Percentiles rank a stretch among this genome's conserved stretches.
Conservation (phyloP, 2,888 invertebrate species). For the Lasioglossum calceatum region DNA sequence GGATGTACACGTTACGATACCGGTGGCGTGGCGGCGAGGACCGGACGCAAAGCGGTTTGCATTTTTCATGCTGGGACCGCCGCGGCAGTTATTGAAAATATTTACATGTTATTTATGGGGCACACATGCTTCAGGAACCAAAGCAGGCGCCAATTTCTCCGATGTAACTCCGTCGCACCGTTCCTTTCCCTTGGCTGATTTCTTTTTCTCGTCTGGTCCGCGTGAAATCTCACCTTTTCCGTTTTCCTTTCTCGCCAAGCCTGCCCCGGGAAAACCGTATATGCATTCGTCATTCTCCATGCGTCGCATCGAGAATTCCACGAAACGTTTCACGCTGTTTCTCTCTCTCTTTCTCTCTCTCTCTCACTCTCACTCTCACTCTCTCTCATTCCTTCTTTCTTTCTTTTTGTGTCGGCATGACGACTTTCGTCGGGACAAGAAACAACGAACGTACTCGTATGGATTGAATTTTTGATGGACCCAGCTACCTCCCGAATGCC, state of each 20-base stretch:
- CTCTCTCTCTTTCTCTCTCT: background rate
- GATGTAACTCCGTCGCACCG: conserved; percentile 23
- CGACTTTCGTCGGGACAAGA: conserved; percentile 32
- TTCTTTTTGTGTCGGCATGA: background rate
- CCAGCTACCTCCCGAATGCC: conserved; percentile 15
- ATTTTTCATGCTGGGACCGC: conserved; percentile 81
- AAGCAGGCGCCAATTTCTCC: conserved; percentile 72
- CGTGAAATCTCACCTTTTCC: conserved; percentile 15
- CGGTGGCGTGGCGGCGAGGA: conserved; percentile 57
- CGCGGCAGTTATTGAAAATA: conserved; percentile 83
- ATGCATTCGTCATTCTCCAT: background rate
- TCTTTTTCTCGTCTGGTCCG: conserved; percentile 7
- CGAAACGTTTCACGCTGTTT: conserved; percentile 67
- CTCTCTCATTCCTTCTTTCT: no score
- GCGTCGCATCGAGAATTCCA: conserved; percentile 65
- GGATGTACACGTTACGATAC: conserved; percentile 57
- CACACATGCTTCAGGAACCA: conserved; percentile 80
- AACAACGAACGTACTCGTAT: conserved; percentile 60
- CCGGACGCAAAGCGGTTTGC: conserved; percentile 81
- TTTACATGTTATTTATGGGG: conserved; percentile 83
- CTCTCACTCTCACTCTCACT: background rate
- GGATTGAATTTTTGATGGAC: conserved; percentile 68
- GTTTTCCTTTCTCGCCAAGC: background rate
- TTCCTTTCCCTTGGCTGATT: background rate
- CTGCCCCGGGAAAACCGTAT: conserved; percentile 6